Evolutionary conservation across 2,888 invertebrate genomes (phyloP).

Genomic region (Heliconius charithonia): DNA sequence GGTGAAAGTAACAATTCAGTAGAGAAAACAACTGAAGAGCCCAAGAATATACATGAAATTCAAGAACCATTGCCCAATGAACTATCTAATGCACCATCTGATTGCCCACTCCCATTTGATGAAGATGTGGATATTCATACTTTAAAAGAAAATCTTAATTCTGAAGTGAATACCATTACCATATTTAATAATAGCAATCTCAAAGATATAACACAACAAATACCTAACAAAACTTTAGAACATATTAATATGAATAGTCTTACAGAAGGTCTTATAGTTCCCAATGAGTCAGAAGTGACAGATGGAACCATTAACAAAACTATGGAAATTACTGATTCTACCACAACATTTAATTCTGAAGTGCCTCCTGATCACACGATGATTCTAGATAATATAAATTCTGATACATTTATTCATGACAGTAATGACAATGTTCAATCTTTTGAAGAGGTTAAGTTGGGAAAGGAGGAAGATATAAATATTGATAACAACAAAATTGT

Average conservation of each 20-base stretch:
- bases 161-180: not conserved
- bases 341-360: not conserved
- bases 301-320: not conserved
- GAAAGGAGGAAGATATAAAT: not conserved
- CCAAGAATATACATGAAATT: not conserved
- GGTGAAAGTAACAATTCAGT: not conserved
- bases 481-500: constrained; percentile 3
- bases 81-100: constrained; percentile 37
- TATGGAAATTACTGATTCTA: constrained; percentile 5
- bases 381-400: not conserved
- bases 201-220: not conserved
- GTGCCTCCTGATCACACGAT: not conserved
- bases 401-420: not conserved
- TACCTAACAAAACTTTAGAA: constrained; percentile 1
- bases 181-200: not conserved
- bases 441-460: not conserved
- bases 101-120: constrained; percentile 39
- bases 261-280: not conserved
- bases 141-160: constrained; percentile 1
- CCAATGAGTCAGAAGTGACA: not conserved
- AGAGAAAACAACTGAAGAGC: constrained; percentile 8
- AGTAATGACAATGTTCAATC: not conserved
- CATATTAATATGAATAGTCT: not conserved
- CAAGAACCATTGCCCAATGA: constrained; percentile 31
- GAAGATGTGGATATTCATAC: constrained; percentile 32